Evolutionary conservation across 2,797 vertebrate genomes (phyloP), one percentile per base, ranked within the genome.

Genomic region (Ibycter americanus): DNA sequence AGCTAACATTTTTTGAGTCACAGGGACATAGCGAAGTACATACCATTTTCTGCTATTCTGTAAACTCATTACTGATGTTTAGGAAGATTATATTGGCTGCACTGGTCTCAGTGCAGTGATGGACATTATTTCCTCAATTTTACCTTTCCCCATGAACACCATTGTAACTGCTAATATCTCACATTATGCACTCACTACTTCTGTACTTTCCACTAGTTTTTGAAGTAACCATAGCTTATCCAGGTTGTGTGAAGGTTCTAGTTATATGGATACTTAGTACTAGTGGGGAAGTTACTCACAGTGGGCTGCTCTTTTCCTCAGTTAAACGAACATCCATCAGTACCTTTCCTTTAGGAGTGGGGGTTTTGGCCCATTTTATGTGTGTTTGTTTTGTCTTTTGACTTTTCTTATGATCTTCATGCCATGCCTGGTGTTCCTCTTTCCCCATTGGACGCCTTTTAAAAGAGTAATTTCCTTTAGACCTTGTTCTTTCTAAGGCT

Each of bases 281-380:
- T 31, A 12, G 4, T 19, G 26, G 7, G 4, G 26, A 76, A 82
- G 22, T 20, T 90, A 46, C 26, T 82, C 42, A 67, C 6, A 58
- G 32, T 14, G 20, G 17, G 2, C 11, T 78, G 4, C 34, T 32
- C 23, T 77, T 83, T 46, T n/a, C 6, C 8, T 36, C 34, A 59
- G 17, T 47, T 27, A 68, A 12, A 82, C 49, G 32, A 79, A 27
- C 7, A 7, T 44, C 81, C 23, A 38, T 56, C 49, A 52, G 23
- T 36, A 58, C 6, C 5, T 47, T 73, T 54, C 34, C 6, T 27
- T 63, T 31, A 25, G 6, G 19, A 88, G 10, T 36, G 8, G 32
- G 1, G 1, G 0, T 1, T 62, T 27, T 31, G 19, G 3, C 2
- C 25, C 11, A 27, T 38, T 74, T 84, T 72, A 27, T 46, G 4